Conservation (phyloP, 1,140 invertebrate species). For the Hylaeus anthracinus region DNA sequence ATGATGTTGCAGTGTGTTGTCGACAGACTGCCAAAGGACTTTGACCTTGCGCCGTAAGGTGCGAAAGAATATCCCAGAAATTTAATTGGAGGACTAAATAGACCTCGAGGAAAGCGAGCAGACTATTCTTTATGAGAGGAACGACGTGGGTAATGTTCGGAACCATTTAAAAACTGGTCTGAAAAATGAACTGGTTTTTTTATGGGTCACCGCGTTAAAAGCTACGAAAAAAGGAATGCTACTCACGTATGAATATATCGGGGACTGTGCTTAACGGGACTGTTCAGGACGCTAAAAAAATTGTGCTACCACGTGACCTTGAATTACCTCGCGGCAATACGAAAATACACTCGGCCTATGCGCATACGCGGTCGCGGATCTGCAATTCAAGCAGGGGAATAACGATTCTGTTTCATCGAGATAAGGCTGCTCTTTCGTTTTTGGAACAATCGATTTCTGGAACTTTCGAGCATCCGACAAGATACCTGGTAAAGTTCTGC, state of each 20-base stretch:
- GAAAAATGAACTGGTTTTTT: constrained; percentile 30
- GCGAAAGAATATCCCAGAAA: background rate
- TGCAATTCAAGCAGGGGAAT: background rate
- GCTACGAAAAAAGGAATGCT: background rate
- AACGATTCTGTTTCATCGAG: background rate
- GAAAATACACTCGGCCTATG: background rate
- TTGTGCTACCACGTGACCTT: constrained; percentile 25
- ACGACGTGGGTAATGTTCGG: background rate
- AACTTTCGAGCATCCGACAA: background rate
- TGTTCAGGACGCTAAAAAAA: constrained; percentile 19
- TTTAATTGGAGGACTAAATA: background rate
- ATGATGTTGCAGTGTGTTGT: background rate
- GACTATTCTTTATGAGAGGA: background rate
- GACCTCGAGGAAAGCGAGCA: background rate
- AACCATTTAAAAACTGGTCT: constrained; percentile 26
- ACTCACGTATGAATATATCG: constrained; percentile 23
- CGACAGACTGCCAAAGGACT: background rate
- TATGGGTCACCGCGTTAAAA: constrained; percentile 6
- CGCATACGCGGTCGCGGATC: background rate
- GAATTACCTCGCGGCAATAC: background rate
- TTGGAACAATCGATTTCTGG: background rate
- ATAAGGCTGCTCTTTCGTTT: background rate
- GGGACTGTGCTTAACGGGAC: constrained; percentile 42
- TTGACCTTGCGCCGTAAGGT: background rate
- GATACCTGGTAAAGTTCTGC: background rate